These are phyloP conservation scores for Nebria ingens DNA, from an alignment of 1,140 invertebrate genomes.

Conservation along the genomic window DNA sequence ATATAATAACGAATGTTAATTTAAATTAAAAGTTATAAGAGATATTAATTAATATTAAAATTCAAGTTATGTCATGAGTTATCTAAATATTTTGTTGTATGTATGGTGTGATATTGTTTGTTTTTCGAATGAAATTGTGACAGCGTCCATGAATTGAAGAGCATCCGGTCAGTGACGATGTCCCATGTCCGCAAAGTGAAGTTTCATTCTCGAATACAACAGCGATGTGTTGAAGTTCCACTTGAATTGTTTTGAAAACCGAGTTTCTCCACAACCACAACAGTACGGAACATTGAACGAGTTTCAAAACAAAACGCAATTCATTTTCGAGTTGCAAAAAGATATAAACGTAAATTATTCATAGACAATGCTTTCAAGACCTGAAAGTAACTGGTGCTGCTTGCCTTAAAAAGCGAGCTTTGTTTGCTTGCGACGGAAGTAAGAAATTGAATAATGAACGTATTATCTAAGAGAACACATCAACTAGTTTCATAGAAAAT, in stretches of 20 bases:
- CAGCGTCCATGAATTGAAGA: background rate
- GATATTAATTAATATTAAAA: background rate
- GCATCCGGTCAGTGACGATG: background rate
- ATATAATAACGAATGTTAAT: too few species aligned
- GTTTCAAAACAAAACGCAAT: background rate
- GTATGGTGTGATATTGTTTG: background rate
- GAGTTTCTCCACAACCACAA: background rate
- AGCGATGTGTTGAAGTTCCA: slow-evolving; percentile 1
- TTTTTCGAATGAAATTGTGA: background rate
- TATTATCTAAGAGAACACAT: too few species aligned
- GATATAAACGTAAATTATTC: slow-evolving; percentile 3
- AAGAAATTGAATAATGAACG: background rate
- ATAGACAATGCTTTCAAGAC: background rate
- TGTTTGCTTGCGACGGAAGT: background rate
- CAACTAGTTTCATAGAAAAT: too few species aligned
- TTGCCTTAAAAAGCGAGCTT: background rate
- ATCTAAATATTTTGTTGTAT: background rate
- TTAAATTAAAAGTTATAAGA: background rate
- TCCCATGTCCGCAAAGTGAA: background rate
- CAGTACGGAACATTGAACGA: too few species aligned
- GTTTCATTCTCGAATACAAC: background rate
- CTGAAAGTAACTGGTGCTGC: too few species aligned
- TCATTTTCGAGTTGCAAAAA: background rate
- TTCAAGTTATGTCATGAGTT: background rate
- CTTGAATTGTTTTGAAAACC: slow-evolving; percentile 4